These are phyloP conservation scores for Halcyon malimbica DNA, from an alignment of 2,113 vertebrate genomes.

Conservation along the genomic window DNA sequence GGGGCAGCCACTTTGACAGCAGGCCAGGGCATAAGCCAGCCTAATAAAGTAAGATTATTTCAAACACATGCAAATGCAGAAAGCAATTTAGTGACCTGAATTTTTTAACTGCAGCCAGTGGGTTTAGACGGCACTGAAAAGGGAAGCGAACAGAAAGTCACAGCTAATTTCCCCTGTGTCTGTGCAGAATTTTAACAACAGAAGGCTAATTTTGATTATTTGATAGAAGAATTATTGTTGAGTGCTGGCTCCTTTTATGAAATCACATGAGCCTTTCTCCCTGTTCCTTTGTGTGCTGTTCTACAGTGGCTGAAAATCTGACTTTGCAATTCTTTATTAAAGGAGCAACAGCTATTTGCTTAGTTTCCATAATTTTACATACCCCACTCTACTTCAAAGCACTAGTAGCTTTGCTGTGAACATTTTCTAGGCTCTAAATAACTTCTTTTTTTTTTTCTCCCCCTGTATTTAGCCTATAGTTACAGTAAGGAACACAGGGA, in stretches of 20 bases:
- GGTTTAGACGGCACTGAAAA: background rate
- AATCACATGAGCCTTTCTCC: slow-evolving; percentile 27
- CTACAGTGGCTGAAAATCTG: slow-evolving; percentile 13
- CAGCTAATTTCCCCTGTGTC: slow-evolving; percentile 37
- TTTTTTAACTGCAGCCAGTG: slow-evolving; percentile 38
- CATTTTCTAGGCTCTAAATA: background rate
- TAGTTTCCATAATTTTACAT: slow-evolving; percentile 44
- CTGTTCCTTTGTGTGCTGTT: slow-evolving; percentile 10
- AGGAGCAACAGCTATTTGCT: slow-evolving; percentile 23
- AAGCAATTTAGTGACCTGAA: slow-evolving; percentile 24
- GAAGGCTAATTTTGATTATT: slow-evolving; percentile 53
- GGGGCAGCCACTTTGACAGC: background rate
- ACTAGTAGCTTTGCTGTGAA: background rate
- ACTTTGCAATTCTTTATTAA: slow-evolving; percentile 32
- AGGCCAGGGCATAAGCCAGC: background rate
- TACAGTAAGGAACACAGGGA: background rate
- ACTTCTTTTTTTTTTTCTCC: fast-evolving
- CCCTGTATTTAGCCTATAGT: background rate
- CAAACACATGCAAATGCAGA: slow-evolving; percentile 40
- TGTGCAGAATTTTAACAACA: slow-evolving; percentile 38
- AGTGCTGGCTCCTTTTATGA: slow-evolving; percentile 13
- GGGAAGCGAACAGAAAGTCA: slow-evolving; percentile 9
- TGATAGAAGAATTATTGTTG: slow-evolving; percentile 51
- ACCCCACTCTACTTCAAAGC: background rate
- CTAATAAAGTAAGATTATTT: slow-evolving; percentile 36